Base-by-base conservation (phyloP, 2,888 invertebrate genomes). In the Geotrupes spiniger region DNA sequence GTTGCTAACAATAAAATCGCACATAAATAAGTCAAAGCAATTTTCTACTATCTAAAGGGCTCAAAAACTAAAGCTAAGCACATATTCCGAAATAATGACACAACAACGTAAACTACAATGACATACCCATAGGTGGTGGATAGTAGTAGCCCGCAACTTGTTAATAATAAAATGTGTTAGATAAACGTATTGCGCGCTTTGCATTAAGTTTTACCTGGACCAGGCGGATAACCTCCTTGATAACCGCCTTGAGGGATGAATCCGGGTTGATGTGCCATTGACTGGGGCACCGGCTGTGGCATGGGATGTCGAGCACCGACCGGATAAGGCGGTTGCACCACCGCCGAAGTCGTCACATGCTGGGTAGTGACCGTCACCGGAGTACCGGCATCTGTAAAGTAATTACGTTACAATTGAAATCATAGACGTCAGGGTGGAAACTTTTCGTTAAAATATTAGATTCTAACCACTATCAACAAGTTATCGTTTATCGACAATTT, bases 71-170 rank as follows among this genome's bases (percentile, higher is more conserved):
- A n/a, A n/a, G n/a, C n/a, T n/a, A n/a, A n/a, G n/a, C n/a, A n/a
- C n/a, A n/a, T n/a, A n/a, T n/a, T n/a, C n/a, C n/a, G n/a, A n/a
- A n/a, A n/a, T n/a, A n/a, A n/a, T n/a, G n/a, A n/a, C n/a, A n/a
- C n/a, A n/a, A n/a, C n/a, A n/a, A n/a, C n/a, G n/a, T 4, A 28
- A 28, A 11, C 28, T 28, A n/a, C 11, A 28, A n/a, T 2, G 33
- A 33, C 33, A 33, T 33, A 33, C 33, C 33, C 33, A 33, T 14
- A 8, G 33, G 33, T 33, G 33, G 12, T 10, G 33, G 33, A 33
- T 33, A 33, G 33, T 33, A 33, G 33, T 14, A 11, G 6, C 33
- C 10, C 11, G 33, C 8, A 6, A 33, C 33, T 33, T n/a, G n/a
- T n/a, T 33, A 10, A 33, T 33, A 2, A 33, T 12, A 33, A 33